Evolutionary conservation across 1,140 invertebrate species (phyloP).

Genomic region (Lethrus apterus): DNA sequence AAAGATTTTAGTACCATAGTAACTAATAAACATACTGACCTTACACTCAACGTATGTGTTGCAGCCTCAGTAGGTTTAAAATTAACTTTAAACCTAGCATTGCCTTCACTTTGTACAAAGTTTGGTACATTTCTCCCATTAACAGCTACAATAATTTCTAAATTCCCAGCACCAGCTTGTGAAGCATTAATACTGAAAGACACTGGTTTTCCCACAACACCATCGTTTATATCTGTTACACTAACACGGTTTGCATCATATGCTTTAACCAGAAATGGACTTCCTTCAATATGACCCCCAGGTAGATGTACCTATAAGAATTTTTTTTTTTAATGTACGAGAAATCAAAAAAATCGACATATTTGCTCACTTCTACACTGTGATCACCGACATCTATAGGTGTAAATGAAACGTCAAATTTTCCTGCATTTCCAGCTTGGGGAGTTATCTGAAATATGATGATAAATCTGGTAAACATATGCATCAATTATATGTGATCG

Average conservation of each 20-base stretch:
- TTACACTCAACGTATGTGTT: constrained; percentile 77
- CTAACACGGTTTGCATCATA: constrained; percentile 88
- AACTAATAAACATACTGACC: too few relatives aligned
- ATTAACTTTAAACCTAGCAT: constrained; percentile 92
- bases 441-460: constrained; percentile 31
- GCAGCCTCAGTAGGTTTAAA: constrained; percentile 93
- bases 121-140: constrained; percentile 96
- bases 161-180: constrained; percentile 79
- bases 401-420: constrained; percentile 68
- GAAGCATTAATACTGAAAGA: constrained; percentile 83
- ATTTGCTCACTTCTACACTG: constrained; percentile 71
- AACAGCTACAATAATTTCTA: constrained; percentile 98
- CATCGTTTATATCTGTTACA: constrained; percentile 83
- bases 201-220: constrained; percentile 83
- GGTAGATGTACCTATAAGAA: constrained; percentile 49
- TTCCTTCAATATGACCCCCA: constrained; percentile 81
- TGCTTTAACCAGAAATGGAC: constrained; percentile 91
- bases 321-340: too few relatives aligned
- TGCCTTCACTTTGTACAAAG: constrained; percentile 95
- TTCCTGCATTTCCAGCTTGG: constrained; percentile 34
- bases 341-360: not conserved
- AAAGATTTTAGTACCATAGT: not conserved
- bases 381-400: constrained; percentile 89
- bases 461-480: not conserved
- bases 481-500: not conserved